Conservation (phyloP, 2,888 invertebrate genomes). For the Hemicrepidius hirtus region DNA sequence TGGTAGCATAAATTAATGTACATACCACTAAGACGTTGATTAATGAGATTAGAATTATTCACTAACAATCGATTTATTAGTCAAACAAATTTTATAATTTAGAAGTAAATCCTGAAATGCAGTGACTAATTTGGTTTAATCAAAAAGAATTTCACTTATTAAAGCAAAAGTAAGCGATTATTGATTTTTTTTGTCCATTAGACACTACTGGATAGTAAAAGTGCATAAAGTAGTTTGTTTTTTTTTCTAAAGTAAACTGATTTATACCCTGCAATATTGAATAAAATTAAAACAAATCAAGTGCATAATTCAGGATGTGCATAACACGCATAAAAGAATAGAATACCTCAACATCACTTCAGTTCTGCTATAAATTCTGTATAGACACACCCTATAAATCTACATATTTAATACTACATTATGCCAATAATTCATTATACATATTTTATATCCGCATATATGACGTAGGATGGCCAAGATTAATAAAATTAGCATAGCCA, state of each 20-base stretch:
- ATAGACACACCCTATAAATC: constrained; percentile 20
- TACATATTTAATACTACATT: constrained; percentile 30
- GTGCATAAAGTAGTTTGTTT: no score
- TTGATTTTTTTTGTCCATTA: no score
- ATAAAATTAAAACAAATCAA: constrained; percentile 3
- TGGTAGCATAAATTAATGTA: no score
- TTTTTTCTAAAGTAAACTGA: neutral
- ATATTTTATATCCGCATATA: constrained; percentile 19
- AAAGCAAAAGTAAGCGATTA: no score
- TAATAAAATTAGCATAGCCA: constrained; percentile 22
- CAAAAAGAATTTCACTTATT: no score
- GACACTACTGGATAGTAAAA: no score
- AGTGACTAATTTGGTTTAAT: no score
- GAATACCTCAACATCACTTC: constrained; percentile 16
- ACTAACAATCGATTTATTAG: no score
- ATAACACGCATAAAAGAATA: constrained; percentile 5
- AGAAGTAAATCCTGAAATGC: no score
- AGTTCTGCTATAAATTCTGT: neutral
- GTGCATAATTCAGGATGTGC: constrained; percentile 2
- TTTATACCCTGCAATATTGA: constrained; percentile 2
- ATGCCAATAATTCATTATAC: constrained; percentile 24
- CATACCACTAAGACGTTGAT: no score
- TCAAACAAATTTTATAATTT: no score
- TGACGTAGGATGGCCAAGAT: constrained; percentile 25
- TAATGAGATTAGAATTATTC: no score